These are phyloP conservation scores for Clarias pachynema DNA, from an alignment of 2,797 vertebrate genomes.

Conservation along the genomic window DNA sequence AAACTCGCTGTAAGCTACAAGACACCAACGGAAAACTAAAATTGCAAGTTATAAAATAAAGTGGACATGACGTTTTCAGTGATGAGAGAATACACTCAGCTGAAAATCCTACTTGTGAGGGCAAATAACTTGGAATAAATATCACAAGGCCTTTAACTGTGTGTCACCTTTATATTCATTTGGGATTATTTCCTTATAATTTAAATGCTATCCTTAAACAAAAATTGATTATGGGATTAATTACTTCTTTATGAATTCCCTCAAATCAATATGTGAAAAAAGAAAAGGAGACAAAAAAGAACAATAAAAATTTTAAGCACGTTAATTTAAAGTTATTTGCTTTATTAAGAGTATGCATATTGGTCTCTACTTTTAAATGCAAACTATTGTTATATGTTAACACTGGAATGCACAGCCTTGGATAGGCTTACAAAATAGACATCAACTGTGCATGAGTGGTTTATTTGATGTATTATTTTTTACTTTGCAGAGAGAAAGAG, in stretches of 20 bases:
- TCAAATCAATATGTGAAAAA: background rate
- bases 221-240: background rate
- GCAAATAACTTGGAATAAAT: constrained; percentile 5
- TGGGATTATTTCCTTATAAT: constrained; percentile 13
- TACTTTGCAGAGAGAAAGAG: background rate
- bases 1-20: constrained; percentile 10
- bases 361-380: background rate
- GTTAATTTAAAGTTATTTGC: background rate
- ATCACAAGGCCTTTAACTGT: constrained; percentile 11
- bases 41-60: constrained; percentile 40
- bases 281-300: background rate
- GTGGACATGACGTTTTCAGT: constrained; percentile 43
- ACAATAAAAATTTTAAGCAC: background rate
- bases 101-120: constrained; percentile 23
- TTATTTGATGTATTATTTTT: background rate
- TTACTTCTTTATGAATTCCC: background rate
- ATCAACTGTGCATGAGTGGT: background rate
- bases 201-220: background rate
- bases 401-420: background rate
- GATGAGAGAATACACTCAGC: constrained; percentile 37
- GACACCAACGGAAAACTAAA: constrained; percentile 34
- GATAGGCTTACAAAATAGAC: background rate
- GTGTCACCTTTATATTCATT: constrained; percentile 5
- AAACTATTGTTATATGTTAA: background rate
- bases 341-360: too few species aligned